Percentiles rank a stretch among this genome's conserved stretches.
phyloP scores from a whole-genome alignment of 2,113 vertebrate genomes.

The Corythornis vintsioides region DNA sequence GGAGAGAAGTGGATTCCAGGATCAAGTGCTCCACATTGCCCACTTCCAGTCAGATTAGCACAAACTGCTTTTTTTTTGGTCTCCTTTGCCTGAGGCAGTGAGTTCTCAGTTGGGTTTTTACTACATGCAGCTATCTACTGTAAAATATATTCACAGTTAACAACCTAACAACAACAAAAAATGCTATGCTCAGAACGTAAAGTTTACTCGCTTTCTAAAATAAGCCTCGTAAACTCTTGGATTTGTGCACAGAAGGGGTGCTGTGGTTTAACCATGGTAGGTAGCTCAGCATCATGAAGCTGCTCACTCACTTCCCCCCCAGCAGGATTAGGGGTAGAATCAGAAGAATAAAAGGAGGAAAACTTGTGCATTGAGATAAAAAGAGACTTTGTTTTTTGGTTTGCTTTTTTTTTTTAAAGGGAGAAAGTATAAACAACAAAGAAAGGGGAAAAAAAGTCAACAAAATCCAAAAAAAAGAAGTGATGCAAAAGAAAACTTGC shows the following conservation, averaged over 20 bases:
- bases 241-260: neutral
- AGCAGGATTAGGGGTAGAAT: neutral
- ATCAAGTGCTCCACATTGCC: neutral
- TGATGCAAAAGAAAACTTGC: neutral
- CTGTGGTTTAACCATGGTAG: neutral
- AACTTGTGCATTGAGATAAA: neutral
- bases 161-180: neutral
- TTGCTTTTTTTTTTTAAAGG: too few species aligned
- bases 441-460: fast-evolving
- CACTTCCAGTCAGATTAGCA: neutral
- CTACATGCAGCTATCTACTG: neutral
- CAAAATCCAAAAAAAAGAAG: neutral
- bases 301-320: neutral
- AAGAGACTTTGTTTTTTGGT: neutral
- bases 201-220: neutral
- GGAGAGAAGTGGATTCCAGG: neutral
- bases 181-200: neutral
- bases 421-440: neutral
- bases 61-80: neutral
- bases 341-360: neutral
- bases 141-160: neutral
- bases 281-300: neutral
- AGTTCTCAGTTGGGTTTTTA: neutral
- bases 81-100: neutral
- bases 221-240: neutral